Evolutionary conservation across 2,113 vertebrate species (phyloP), one percentile per base, ranked within the genome.

Genomic region (human): DNA sequence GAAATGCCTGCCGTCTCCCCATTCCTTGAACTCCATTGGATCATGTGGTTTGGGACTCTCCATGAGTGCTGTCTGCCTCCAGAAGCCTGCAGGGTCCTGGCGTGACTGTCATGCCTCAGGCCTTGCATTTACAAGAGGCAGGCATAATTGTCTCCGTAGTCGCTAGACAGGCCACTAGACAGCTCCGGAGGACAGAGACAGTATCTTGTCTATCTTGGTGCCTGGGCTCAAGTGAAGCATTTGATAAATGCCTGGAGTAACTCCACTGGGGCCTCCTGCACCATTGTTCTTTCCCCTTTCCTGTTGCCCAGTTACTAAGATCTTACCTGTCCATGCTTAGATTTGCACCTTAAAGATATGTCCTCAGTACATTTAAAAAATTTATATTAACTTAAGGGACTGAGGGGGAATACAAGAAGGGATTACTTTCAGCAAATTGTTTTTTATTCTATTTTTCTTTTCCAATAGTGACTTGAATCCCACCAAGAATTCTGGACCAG

Each of bases 381-480:
- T 18, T 59, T 30, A 5, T 9, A 1, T 45, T 80, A 61, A 73
- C 17, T 32, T 48, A 35, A 76, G 27, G 17, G 16, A 22, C 85
- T 27, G 50, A 25, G 45, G 84, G 84, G 45, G 4, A 88, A 32
- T 40, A 13, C 11, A 13, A 10, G 7, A 35, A 79, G n/a, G 16
- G 55, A 5, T 45, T 32, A 3, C 50, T 23, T 16, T n/a, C 20
- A 73, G 38, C 7, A 38, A 40, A 11, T 40, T 20, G 8, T 43
- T 92, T 11, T 78, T 90, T 96, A 30, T 78, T 32, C 18, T 38
- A 0, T 94, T 40, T 32, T 3, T 38, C 96, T 83, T 96, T 52
- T 96, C 50, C 73, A 79, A 79, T 96, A 99, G 98, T 79, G 96
- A 89, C 84, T 38, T 97, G 78, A 98, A 98, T 96, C 96, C 97